A percentile compares a stretch with the other conserved stretches of the same genome.
phyloP scores from a whole-genome alignment of 2,888 invertebrate genomes.

The Alloscopus bannaensis region DNA sequence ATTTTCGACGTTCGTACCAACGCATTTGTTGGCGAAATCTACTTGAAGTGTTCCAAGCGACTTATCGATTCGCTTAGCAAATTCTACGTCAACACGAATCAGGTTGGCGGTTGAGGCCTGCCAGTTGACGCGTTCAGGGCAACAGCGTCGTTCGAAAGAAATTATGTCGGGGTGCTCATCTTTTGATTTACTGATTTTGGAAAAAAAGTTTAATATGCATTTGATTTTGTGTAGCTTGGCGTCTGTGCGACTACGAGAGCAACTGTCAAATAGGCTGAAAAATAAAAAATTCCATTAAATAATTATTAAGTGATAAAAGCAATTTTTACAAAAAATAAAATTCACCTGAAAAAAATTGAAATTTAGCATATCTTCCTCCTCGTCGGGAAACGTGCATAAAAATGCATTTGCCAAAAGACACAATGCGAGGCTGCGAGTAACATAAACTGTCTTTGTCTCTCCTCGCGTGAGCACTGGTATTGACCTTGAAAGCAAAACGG shows the following conservation, averaged over 20 bases:
- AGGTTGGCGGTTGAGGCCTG: conserved; percentile 77
- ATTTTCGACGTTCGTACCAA: too few relatives aligned
- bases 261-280: neutral
- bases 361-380: neutral
- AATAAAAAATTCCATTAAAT: neutral
- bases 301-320: neutral
- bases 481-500: conserved; percentile 76
- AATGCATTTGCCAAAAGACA: conserved; percentile 46
- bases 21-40: conserved; percentile 91
- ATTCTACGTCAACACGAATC: conserved; percentile 79
- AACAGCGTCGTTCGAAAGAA: conserved; percentile 29
- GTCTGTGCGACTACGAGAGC: neutral
- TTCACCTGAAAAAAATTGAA: conserved; percentile 18
- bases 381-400: conserved; percentile 47
- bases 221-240: conserved; percentile 22
- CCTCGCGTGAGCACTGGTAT: conserved; percentile 55
- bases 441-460: neutral
- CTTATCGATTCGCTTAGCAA: conserved; percentile 88
- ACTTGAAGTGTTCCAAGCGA: conserved; percentile 91
- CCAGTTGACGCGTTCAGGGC: conserved; percentile 78
- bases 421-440: conserved; percentile 1
- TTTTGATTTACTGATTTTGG: conserved; percentile 1
- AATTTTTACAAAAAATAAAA: neutral
- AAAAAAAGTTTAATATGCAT: conserved; percentile 39
- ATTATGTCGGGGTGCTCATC: neutral